These are phyloP conservation scores for Delia radicum DNA, from an alignment of 1,140 invertebrate genomes.

Conservation along the genomic window DNA sequence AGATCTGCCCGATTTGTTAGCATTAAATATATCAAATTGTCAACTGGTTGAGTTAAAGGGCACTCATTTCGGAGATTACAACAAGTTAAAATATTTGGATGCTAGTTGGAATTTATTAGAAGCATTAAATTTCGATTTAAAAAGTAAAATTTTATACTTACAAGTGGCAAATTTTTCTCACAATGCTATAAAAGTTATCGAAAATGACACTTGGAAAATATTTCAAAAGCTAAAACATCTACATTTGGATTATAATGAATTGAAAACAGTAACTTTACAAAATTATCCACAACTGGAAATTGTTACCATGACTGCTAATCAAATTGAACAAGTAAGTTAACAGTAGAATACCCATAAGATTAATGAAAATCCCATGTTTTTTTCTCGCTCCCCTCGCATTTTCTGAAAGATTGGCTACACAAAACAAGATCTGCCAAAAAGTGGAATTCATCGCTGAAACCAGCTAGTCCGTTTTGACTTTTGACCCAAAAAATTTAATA, in stretches of 20 bases:
- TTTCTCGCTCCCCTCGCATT: too few species aligned
- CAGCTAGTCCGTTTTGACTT: too few species aligned
- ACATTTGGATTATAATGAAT: constrained; percentile 40
- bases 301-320: constrained; percentile 39
- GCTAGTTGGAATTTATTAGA: constrained; percentile 42
- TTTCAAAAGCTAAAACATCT: constrained; percentile 37
- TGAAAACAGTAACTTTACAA: constrained; percentile 36
- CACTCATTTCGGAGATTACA: constrained; percentile 34
- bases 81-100: constrained; percentile 41
- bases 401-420: too few species aligned
- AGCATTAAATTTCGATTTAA: constrained; percentile 32
- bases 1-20: constrained; percentile 31
- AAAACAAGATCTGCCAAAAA: too few species aligned
- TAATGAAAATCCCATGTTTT: too few species aligned
- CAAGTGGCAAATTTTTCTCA: constrained; percentile 47
- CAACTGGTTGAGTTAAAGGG: constrained; percentile 29
- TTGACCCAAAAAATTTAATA: too few species aligned
- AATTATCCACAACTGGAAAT: constrained; percentile 36
- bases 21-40: constrained; percentile 41
- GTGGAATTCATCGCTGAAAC: too few species aligned
- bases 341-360: too few species aligned
- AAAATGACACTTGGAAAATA: constrained; percentile 5
- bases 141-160: constrained; percentile 37
- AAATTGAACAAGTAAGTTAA: constrained; percentile 39
- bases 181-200: constrained; percentile 35